Evolutionary conservation across 2,113 vertebrate genomes (phyloP).

Genomic region (Symphodus melops): DNA sequence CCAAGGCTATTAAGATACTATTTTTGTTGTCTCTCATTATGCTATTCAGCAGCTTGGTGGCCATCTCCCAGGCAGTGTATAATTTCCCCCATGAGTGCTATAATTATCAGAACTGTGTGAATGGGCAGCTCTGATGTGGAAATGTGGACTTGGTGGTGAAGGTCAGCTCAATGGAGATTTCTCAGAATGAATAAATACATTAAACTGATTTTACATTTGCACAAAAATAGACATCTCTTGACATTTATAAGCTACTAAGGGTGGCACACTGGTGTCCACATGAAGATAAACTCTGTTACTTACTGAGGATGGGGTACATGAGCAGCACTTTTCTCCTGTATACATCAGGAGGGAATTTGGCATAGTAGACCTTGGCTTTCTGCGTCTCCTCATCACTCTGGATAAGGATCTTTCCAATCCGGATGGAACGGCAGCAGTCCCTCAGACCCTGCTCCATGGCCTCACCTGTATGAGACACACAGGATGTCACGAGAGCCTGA

Average conservation of each 20-base stretch:
- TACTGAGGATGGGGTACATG: constrained; percentile 98
- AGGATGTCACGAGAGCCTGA: background rate
- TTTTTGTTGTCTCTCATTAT: constrained; percentile 79
- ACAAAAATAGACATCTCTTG: constrained; percentile 47
- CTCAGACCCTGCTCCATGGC: constrained; percentile 97
- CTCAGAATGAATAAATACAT: constrained; percentile 60
- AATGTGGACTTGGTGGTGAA: constrained; percentile 69
- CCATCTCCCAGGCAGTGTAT: constrained; percentile 76
- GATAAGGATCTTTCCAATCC: constrained; percentile 98
- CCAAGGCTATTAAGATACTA: constrained; percentile 75
- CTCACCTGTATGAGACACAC: constrained; percentile 84
- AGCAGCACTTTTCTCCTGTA: constrained; percentile 96
- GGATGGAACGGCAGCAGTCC: constrained; percentile 97
- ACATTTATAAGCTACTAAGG: constrained; percentile 38
- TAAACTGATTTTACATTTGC: constrained; percentile 45
- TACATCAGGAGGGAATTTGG: constrained; percentile 98
- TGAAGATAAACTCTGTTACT: constrained; percentile 72
- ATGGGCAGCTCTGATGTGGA: constrained; percentile 74
- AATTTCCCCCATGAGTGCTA: constrained; percentile 80
- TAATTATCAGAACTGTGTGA: constrained; percentile 83
- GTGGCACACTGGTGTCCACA: constrained; percentile 26
- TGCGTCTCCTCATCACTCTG: constrained; percentile 98
- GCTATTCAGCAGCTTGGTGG: constrained; percentile 81
- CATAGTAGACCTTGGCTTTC: constrained; percentile 97
- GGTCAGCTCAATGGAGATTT: constrained; percentile 75